phyloP scores from a whole-genome alignment of 2,888 invertebrate genomes.

The Lasioglossum lativentre region DNA sequence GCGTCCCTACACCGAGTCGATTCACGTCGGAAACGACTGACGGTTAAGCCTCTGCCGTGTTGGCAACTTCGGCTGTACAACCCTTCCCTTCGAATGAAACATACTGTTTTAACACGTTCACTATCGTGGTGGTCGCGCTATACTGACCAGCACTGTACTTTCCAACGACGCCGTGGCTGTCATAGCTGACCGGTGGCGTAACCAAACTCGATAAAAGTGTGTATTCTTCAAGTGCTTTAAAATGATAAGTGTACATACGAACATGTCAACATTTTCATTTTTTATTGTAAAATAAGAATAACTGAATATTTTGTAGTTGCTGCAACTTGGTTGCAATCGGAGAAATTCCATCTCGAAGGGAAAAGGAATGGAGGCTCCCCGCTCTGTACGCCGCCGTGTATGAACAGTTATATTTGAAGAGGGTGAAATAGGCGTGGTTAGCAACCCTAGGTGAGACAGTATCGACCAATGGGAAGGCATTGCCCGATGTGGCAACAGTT shows the following conservation, averaged over 20 bases:
- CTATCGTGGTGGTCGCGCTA: neutral
- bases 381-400: neutral
- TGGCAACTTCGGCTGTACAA: neutral
- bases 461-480: conserved; percentile 71
- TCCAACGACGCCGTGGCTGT: no score
- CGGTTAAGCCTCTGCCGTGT: neutral
- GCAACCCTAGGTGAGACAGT: conserved; percentile 64
- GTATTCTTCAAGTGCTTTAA: neutral
- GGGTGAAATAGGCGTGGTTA: conserved; percentile 75
- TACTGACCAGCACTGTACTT: no score
- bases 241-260: no score
- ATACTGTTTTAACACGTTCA: neutral
- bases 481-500: conserved; percentile 74
- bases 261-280: no score
- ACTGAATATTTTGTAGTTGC: neutral
- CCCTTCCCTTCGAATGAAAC: neutral
- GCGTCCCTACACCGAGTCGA: conserved; percentile 21
- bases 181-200: neutral
- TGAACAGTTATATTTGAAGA: conserved; percentile 29
- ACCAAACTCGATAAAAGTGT: neutral
- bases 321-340: neutral
- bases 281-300: neutral
- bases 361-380: neutral
- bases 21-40: conserved; percentile 1
- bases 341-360: neutral